Conservation (phyloP, 2,113 vertebrate genomes). For the Semnopithecus entellus region DNA sequence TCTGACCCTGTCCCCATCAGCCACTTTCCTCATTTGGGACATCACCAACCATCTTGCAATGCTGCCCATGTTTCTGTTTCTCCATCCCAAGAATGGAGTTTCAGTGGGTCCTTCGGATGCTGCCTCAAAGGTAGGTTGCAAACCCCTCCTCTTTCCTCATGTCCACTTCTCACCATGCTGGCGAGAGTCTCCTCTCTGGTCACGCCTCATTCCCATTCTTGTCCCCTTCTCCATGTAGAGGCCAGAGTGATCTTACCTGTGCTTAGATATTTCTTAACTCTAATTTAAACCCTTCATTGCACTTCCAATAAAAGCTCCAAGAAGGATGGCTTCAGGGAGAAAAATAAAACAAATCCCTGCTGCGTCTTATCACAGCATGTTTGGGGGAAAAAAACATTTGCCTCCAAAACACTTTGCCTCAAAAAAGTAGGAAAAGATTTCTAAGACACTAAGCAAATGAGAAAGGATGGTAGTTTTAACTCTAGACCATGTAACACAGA, state of each 20-base stretch:
- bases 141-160: background rate
- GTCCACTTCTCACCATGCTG: background rate
- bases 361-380: background rate
- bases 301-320: background rate
- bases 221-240: background rate
- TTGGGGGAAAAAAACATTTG: background rate
- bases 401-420: background rate
- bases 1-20: background rate
- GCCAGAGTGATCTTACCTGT: background rate
- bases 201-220: background rate
- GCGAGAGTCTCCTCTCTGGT: background rate
- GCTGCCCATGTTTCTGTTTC: background rate
- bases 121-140: background rate
- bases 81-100: background rate
- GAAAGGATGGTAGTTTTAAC: background rate
- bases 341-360: background rate
- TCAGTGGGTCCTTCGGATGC: background rate
- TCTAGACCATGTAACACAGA: too few relatives aligned
- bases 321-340: background rate
- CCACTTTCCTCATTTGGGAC: background rate
- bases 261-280: background rate
- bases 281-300: background rate
- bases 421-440: background rate
- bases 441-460: background rate
- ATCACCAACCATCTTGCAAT: fast-evolving